These are phyloP conservation scores for Brachynemurus nebulosus DNA, from an alignment of 2,888 invertebrate species.

Conservation along the genomic window DNA sequence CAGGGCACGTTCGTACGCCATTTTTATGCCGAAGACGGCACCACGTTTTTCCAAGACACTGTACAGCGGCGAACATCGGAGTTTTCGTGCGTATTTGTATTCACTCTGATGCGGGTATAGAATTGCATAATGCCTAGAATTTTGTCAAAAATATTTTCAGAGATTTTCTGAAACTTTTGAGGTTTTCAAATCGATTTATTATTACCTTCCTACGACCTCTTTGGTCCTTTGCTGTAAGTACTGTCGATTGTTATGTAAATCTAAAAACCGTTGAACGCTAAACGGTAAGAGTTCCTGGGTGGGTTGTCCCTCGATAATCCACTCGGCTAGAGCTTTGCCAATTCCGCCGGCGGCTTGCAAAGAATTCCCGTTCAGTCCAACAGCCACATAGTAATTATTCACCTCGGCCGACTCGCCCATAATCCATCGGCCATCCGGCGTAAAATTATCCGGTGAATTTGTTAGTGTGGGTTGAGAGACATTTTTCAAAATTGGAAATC, in stretches of 20 bases:
- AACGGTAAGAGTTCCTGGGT: slow-evolving; percentile 45
- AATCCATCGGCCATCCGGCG: slow-evolving; percentile 56
- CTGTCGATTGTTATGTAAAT: slow-evolving; percentile 48
- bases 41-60: slow-evolving; percentile 47
- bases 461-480: slow-evolving; percentile 37
- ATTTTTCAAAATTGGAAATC: slow-evolving; percentile 41
- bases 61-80: slow-evolving; percentile 54
- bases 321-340: slow-evolving; percentile 51
- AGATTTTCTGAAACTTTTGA: no score
- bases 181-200: neutral
- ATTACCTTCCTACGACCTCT: slow-evolving; percentile 47
- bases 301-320: slow-evolving; percentile 50
- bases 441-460: slow-evolving; percentile 56
- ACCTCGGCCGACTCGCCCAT: slow-evolving; percentile 54
- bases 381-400: slow-evolving; percentile 56
- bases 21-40: slow-evolving; percentile 53
- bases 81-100: slow-evolving; percentile 42
- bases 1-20: slow-evolving; percentile 57
- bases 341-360: slow-evolving; percentile 57
- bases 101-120: slow-evolving; percentile 44
- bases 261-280: slow-evolving; percentile 48
- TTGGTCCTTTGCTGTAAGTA: slow-evolving; percentile 46
- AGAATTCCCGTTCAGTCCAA: slow-evolving; percentile 56
- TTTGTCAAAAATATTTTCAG: neutral
- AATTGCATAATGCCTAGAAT: slow-evolving; percentile 37